phyloP scores from a whole-genome alignment of 1,140 invertebrate genomes.

The Zeugodacus cucurbitae region DNA sequence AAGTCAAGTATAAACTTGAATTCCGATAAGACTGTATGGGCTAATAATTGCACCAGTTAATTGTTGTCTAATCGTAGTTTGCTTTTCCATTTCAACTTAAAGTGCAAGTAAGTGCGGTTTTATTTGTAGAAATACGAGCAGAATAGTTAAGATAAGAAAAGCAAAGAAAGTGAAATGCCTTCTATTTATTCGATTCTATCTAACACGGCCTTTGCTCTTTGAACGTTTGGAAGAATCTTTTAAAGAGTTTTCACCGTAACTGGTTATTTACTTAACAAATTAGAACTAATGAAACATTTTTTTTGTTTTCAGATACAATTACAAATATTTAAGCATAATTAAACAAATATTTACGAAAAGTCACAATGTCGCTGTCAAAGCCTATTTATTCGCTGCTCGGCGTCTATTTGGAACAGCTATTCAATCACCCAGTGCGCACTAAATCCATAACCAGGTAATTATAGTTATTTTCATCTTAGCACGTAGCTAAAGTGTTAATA shows the following conservation, averaged over 20 bases:
- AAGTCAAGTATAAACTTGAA: not conserved
- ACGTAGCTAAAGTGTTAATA: not conserved
- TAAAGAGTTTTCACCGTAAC: not conserved
- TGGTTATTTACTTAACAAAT: not conserved
- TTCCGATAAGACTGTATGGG: not conserved
- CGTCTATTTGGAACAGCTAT: slow-evolving; percentile 77
- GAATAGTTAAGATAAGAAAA: not conserved
- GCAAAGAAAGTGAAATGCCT: not conserved
- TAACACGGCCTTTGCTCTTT: slow-evolving; percentile 1
- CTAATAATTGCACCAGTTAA: not conserved
- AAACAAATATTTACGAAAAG: not conserved
- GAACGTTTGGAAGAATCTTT: not conserved
- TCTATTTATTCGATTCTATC: not conserved
- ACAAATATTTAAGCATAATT: too few relatives aligned
- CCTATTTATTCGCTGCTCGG: slow-evolving; percentile 73
- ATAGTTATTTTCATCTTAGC: too few relatives aligned
- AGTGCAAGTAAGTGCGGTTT: too few relatives aligned
- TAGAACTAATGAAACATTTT: not conserved
- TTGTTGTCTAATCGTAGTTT: not conserved
- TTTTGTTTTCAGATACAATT: not conserved
- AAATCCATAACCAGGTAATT: slow-evolving; percentile 79
- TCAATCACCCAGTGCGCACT: slow-evolving; percentile 76
- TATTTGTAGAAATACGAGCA: not conserved
- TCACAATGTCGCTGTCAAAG: slow-evolving; percentile 76
- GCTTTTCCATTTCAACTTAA: not conserved